A percentile compares a stretch with the other conserved stretches of the same genome.
These are phyloP conservation scores for Pheucticus melanocephalus DNA, from an alignment of 2,113 vertebrate genomes.

Conservation along the genomic window DNA sequence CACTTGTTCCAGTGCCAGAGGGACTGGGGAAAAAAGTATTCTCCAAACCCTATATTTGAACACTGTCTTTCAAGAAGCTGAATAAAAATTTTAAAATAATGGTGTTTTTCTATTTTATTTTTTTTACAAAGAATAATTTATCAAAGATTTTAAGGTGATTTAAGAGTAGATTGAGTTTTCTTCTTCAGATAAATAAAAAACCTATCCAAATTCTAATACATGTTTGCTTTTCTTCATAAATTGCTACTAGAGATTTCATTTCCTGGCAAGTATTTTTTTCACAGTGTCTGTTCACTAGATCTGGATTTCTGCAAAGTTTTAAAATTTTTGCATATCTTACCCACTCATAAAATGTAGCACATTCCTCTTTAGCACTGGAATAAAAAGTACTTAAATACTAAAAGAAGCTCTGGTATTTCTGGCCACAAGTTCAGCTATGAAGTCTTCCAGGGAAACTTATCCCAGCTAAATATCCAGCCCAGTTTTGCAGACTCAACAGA, in stretches of 20 bases:
- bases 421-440: constrained; percentile 22
- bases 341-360: not conserved
- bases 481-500: constrained; percentile 39
- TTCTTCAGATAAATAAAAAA: not conserved
- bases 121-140: not conserved
- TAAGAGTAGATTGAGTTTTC: not conserved
- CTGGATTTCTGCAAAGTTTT: not conserved
- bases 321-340: not conserved
- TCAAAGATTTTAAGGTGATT: not conserved
- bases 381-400: constrained; percentile 19
- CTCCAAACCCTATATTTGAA: not conserved
- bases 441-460: constrained; percentile 24
- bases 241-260: not conserved
- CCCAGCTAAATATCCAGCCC: constrained; percentile 18
- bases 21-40: not conserved
- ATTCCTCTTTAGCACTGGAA: not conserved
- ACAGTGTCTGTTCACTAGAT: not conserved
- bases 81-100: not conserved
- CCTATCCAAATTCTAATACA: not conserved
- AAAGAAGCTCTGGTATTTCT: constrained; percentile 51
- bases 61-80: not conserved
- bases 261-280: not conserved
- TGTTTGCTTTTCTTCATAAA: not conserved
- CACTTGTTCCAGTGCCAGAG: not conserved
- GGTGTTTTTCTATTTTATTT: not conserved